These are phyloP conservation scores for Scaptomyza reducta DNA, from an alignment of 2,888 invertebrate genomes.

Conservation along the genomic window DNA sequence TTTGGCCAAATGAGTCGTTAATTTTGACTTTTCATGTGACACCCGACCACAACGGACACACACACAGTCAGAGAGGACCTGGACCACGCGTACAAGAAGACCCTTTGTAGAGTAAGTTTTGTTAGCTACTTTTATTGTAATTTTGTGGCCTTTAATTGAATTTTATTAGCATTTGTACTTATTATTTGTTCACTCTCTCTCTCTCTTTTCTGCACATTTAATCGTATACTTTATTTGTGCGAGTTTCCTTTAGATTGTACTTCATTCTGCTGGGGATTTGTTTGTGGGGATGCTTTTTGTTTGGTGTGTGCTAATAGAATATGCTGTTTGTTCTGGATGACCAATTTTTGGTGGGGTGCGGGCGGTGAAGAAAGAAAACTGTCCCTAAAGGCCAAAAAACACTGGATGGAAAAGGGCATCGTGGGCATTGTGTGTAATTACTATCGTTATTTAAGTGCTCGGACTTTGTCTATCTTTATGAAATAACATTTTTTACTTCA, in stretches of 20 bases:
- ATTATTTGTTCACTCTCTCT: conserved; percentile 58
- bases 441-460: conserved; percentile 33
- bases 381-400: neutral
- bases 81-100: conserved; percentile 1
- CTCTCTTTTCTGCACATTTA: conserved; percentile 49
- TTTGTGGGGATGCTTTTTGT: conserved; percentile 32
- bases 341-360: neutral
- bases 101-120: conserved; percentile 54
- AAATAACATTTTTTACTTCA: conserved; percentile 18
- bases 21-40: conserved; percentile 73
- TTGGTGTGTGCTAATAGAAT: conserved; percentile 57
- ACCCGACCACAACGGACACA: conserved; percentile 21
- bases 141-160: conserved; percentile 80
- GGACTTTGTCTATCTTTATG: neutral
- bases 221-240: conserved; percentile 68
- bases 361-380: neutral
- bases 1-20: conserved; percentile 82
- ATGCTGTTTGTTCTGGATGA: conserved; percentile 53
- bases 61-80: conserved; percentile 20
- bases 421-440: conserved; percentile 36
- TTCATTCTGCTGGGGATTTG: conserved; percentile 13
- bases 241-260: neutral
- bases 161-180: conserved; percentile 81
- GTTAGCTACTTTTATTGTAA: conserved; percentile 74
- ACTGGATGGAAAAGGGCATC: conserved; percentile 26